Percentiles rank a stretch among this genome's conserved stretches.
Conservation (phyloP, 2,113 vertebrate genomes). For the Quiscalus mexicanus region DNA sequence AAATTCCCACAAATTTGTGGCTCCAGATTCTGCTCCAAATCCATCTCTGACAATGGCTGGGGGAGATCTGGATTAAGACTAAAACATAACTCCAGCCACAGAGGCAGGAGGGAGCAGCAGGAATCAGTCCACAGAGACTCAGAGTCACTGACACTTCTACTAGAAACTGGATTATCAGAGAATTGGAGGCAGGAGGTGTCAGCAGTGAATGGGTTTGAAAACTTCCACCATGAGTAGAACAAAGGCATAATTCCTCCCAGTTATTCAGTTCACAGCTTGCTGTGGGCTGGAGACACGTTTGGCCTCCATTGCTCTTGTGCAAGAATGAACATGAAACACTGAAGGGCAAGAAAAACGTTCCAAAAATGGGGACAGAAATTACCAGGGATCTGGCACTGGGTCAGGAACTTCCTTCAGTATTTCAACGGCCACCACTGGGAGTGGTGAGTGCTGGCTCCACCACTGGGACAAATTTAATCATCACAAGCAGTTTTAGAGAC, state of each 20-base stretch:
- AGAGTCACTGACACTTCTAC: not conserved
- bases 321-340: not conserved
- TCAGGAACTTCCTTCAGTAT: not conserved
- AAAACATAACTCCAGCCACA: not conserved
- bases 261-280: not conserved
- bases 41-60: not conserved
- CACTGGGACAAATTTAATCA: not conserved
- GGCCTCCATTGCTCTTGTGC: not conserved
- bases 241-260: not conserved
- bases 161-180: not conserved
- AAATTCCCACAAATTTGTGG: not conserved
- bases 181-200: not conserved
- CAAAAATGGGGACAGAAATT: not conserved
- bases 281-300: not conserved
- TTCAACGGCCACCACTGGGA: fast-evolving
- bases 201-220: not conserved
- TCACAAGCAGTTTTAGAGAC: not conserved
- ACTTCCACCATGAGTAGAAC: not conserved
- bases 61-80: not conserved
- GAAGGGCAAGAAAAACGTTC: not conserved
- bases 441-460: not conserved
- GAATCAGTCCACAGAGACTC: not conserved
- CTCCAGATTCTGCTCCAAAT: not conserved
- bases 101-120: not conserved
- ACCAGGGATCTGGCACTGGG: not conserved